These are phyloP conservation scores for Ochropacha duplaris DNA, from an alignment of 2,888 invertebrate genomes.

Conservation along the genomic window DNA sequence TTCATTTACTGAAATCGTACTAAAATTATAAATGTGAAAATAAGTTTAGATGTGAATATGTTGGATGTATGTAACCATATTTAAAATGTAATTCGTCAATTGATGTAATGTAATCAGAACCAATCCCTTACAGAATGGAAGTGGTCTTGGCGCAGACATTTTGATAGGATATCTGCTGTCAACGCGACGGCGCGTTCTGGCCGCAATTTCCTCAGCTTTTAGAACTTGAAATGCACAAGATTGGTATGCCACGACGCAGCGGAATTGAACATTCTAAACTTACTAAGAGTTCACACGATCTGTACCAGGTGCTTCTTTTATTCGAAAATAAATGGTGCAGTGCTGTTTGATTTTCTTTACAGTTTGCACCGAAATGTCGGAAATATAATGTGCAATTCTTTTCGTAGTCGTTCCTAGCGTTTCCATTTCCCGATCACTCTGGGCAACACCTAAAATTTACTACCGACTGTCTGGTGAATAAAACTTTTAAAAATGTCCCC, in stretches of 20 bases:
- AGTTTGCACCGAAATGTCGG: background rate
- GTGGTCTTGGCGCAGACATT: slow-evolving; percentile 1
- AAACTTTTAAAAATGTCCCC: background rate
- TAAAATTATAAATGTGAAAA: no score
- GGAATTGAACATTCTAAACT: slow-evolving; percentile 7
- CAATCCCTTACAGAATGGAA: background rate
- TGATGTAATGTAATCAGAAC: background rate
- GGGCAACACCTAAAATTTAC: background rate
- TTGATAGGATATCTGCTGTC: slow-evolving; percentile 14
- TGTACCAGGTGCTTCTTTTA: slow-evolving; percentile 1
- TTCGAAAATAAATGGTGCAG: slow-evolving; percentile 2
- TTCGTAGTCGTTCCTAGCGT: no score
- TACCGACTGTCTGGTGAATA: background rate
- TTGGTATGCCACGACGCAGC: slow-evolving; percentile 2
- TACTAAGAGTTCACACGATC: background rate
- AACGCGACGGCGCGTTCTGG: slow-evolving; percentile 6
- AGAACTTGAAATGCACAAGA: slow-evolving; percentile 13
- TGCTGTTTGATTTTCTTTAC: background rate
- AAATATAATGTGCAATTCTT: no score
- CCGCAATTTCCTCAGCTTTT: slow-evolving; percentile 16
- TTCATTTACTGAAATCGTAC: no score
- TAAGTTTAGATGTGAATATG: no score
- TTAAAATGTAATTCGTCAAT: background rate
- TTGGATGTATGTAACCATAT: no score
- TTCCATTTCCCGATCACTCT: background rate